Percentiles rank a stretch among this genome's conserved stretches.
Conservation (phyloP, 1,140 invertebrate species). For the Brachionus plicatilis region DNA sequence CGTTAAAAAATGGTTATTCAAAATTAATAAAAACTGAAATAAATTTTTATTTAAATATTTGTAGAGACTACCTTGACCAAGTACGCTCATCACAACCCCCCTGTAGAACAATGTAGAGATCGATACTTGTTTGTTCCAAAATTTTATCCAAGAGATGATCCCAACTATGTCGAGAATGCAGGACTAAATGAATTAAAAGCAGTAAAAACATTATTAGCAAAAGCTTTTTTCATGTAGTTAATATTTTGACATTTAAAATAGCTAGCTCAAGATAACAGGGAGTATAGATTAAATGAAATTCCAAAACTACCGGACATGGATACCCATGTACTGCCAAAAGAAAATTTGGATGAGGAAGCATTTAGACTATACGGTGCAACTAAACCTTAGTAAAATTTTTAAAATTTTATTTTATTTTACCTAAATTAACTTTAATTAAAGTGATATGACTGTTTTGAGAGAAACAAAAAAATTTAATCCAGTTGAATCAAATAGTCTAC, state of each 20-base stretch:
- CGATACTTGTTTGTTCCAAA: conserved; percentile 37
- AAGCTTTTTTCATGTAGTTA: too few species aligned
- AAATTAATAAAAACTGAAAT: too few species aligned
- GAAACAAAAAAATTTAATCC: conserved; percentile 35
- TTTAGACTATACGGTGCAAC: conserved; percentile 18
- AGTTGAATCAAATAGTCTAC: neutral
- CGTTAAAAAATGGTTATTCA: conserved; percentile 10
- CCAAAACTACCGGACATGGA: conserved; percentile 22
- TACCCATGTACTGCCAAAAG: conserved; percentile 28
- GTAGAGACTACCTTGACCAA: conserved; percentile 1
- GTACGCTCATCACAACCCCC: neutral
- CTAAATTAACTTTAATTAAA: neutral
- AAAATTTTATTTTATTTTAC: neutral
- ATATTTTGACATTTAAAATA: neutral
- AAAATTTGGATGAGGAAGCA: conserved; percentile 30
- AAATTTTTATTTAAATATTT: neutral
- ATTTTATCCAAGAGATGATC: conserved; percentile 28
- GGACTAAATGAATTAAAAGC: neutral
- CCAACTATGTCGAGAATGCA: neutral
- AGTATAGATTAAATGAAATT: conserved; percentile 14
- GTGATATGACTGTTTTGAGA: conserved; percentile 36
- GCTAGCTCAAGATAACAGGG: neutral
- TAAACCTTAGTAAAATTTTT: neutral
- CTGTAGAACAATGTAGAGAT: conserved; percentile 23
- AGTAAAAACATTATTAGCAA: neutral